These are phyloP conservation scores for Spheniscus humboldti DNA, from an alignment of 2,797 vertebrate genomes.

Conservation along the genomic window DNA sequence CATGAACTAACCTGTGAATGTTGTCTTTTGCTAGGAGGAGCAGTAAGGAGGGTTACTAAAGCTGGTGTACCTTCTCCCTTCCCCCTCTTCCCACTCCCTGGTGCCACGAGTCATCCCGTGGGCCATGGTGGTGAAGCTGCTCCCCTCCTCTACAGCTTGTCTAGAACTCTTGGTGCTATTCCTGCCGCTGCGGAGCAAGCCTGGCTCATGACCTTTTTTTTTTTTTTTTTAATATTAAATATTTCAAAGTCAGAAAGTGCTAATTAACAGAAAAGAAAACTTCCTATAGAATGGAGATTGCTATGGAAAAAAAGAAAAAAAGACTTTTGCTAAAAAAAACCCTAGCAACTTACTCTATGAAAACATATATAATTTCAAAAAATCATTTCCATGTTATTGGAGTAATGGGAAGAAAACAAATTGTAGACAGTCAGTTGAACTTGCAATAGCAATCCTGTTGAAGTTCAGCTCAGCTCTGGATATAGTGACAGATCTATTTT, in stretches of 20 bases:
- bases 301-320: neutral
- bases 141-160: neutral
- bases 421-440: neutral
- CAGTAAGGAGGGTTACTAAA: neutral
- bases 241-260: neutral
- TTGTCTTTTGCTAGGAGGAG: neutral
- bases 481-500: neutral
- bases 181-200: neutral
- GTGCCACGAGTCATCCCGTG: neutral
- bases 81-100: neutral
- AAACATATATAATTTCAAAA: neutral
- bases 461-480: neutral
- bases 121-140: neutral
- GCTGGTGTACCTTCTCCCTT: neutral
- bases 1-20: neutral
- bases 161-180: neutral
- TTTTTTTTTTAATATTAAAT: neutral
- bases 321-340: neutral
- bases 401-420: neutral
- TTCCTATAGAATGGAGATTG: neutral
- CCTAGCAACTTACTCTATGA: neutral
- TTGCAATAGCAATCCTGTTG: neutral
- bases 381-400: neutral
- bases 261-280: neutral
- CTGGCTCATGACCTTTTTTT: neutral